Evolutionary conservation across 2,888 invertebrate species (phyloP), one percentile per base, ranked within the genome.

Genomic region (Scaptomyza parva): DNA sequence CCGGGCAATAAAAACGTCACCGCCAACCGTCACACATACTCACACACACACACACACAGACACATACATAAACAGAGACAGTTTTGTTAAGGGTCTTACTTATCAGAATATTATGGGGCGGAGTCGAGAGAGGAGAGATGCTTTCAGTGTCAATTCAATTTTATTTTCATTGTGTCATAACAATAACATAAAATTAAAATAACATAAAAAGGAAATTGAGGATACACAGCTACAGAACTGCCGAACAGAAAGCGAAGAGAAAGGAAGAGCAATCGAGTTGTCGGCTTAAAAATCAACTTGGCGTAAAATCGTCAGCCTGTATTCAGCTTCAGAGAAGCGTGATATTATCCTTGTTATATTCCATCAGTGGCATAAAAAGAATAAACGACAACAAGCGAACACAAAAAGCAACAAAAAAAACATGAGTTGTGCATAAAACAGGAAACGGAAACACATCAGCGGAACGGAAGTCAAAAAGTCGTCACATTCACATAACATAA

Each of bases 101-200:
- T 80, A 80, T 85, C 70, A 64, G 60, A 35, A 22, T 40, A 17
- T 37, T 1, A 35, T 7, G 35, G 14, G 14, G 35, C 2, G 28
- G 28, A 9, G 9, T 22, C 3, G 22, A 3, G n/a, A 35, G 7
- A 14, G 37, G 63, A 70, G 74, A 70, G 72, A 68, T 80, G 84
- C 89, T 86, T 37, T 91, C 91, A 88, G 89, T 91, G 91, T 91
- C 91, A 90, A 91, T 91, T 91, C 90, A 91, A 91, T 91, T 91
- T 91, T 89, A 91, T 91, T 91, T 83, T 91, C 91, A 91, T 91
- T 91, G 91, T 91, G 90, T 91, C 91, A 91, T 91, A 91, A 91
- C 91, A 91, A 91, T 91, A 91, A 91, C 91, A 91, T 91, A 91
- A 91, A 91, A 91, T 91, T 91, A 91, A 91, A 91, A 91, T 90